Evolutionary conservation across 2,797 vertebrate genomes (phyloP).

Genomic region (Delichon dasypus): DNA sequence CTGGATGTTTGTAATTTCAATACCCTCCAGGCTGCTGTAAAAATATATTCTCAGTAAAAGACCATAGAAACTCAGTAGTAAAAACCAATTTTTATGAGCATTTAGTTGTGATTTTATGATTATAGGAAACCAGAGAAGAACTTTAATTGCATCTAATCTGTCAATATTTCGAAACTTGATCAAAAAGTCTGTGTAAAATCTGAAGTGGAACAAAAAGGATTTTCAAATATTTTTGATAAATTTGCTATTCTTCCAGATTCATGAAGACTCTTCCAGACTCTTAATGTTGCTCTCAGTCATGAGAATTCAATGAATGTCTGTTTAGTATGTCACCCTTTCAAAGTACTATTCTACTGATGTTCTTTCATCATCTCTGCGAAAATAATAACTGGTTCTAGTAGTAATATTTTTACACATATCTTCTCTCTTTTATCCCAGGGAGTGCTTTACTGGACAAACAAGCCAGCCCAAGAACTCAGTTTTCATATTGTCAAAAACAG

Average conservation of each 20-base stretch:
- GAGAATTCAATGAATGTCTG: background rate
- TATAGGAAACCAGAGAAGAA: background rate
- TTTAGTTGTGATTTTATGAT: background rate
- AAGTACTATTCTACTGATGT: background rate
- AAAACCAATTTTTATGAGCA: background rate
- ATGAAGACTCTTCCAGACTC: background rate
- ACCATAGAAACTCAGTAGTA: background rate
- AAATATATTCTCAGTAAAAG: conserved; percentile 50
- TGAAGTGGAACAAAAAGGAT: background rate
- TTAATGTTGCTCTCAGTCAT: background rate
- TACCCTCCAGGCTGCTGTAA: conserved; percentile 91
- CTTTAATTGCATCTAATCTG: background rate
- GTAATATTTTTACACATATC: background rate
- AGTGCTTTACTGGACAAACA: background rate
- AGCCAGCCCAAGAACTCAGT: background rate
- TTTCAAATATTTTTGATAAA: background rate
- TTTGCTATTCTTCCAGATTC: background rate
- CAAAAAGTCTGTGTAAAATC: background rate
- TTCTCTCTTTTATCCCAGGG: background rate
- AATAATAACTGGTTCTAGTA: background rate
- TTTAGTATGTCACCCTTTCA: background rate
- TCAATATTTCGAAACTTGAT: background rate
- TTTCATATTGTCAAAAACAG: background rate
- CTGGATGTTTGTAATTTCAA: conserved; percentile 93
- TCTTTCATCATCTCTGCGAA: background rate